A percentile compares a stretch with the other conserved stretches of the same genome.
Evolutionary conservation across 2,888 invertebrate species (phyloP).

Genomic region (Chrysopilus asiliformis): DNA sequence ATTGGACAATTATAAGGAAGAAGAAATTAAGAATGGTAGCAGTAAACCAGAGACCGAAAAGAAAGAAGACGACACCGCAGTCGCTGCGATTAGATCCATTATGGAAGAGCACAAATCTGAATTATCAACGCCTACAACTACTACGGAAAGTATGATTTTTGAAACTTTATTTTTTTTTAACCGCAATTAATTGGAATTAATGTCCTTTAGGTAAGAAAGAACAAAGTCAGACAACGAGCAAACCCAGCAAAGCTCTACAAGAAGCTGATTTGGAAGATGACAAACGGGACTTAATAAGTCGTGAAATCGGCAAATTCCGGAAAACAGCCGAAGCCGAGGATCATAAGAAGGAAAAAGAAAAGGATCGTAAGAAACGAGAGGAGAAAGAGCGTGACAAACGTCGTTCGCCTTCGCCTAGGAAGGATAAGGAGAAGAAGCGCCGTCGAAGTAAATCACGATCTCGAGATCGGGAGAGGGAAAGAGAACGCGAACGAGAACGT

Average conservation of each 20-base stretch:
- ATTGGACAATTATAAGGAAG: conserved; percentile 84
- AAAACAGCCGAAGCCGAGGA: conserved; percentile 56
- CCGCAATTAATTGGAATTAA: background rate
- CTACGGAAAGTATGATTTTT: conserved; percentile 21
- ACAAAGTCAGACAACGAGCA: conserved; percentile 3
- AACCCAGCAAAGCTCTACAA: conserved; percentile 46
- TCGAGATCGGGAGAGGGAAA: conserved; percentile 21
- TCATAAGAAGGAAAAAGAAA: conserved; percentile 39
- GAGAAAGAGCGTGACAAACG: conserved; percentile 30
- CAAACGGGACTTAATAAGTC: conserved; percentile 87
- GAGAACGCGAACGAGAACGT: conserved; percentile 40
- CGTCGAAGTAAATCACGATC: conserved; percentile 32
- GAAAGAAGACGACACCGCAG: conserved; percentile 48
- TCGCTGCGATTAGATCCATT: conserved; percentile 64
- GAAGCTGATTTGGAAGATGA: conserved; percentile 91
- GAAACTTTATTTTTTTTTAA: background rate
- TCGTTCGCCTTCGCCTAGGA: conserved; percentile 7
- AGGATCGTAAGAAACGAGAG: conserved; percentile 35
- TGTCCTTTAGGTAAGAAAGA: conserved; percentile 3
- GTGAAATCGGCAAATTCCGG: conserved; percentile 95
- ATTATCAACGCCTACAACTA: conserved; percentile 37
- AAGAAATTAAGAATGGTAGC: conserved; percentile 44
- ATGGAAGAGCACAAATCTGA: conserved; percentile 71
- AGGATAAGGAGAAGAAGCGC: conserved; percentile 33
- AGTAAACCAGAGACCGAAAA: conserved; percentile 45